These are phyloP conservation scores for Orthonyx spaldingii DNA, from an alignment of 2,113 vertebrate species.

Conservation along the genomic window DNA sequence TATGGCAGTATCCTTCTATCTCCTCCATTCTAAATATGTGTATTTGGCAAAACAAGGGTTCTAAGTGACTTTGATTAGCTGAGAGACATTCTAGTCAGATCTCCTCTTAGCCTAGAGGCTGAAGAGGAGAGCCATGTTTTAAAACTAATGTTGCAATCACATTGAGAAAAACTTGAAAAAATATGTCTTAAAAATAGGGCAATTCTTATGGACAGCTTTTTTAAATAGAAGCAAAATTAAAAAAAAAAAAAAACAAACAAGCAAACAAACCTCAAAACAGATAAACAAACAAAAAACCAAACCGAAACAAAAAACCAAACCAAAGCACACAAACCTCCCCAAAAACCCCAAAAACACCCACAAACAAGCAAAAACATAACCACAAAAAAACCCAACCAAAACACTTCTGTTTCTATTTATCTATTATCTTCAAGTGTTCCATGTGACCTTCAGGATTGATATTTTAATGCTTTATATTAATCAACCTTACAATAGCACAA, in stretches of 20 bases:
- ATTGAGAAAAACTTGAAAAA: neutral
- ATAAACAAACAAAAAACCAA: neutral
- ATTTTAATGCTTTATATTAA: neutral
- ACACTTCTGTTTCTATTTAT: neutral
- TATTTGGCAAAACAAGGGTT: neutral
- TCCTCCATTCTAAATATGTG: neutral
- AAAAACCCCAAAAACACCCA: neutral
- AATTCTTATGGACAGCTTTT: neutral
- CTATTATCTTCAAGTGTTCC: neutral
- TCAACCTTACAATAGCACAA: neutral
- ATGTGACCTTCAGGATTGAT: neutral
- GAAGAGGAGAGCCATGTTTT: neutral
- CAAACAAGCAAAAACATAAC: neutral
- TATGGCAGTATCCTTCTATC: neutral
- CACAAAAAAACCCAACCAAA: accelerated
- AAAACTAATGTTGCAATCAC: neutral
- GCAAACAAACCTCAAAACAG: too few species aligned
- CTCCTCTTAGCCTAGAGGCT: neutral
- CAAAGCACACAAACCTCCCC: too few species aligned
- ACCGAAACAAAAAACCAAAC: too few species aligned
- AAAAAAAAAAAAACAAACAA: too few species aligned
- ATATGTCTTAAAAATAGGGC: neutral
- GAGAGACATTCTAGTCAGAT: neutral
- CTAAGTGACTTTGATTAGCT: neutral
- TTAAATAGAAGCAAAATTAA: neutral